These are phyloP conservation scores for Pseudorasbora parva DNA, from an alignment of 2,113 vertebrate species.

Conservation along the genomic window DNA sequence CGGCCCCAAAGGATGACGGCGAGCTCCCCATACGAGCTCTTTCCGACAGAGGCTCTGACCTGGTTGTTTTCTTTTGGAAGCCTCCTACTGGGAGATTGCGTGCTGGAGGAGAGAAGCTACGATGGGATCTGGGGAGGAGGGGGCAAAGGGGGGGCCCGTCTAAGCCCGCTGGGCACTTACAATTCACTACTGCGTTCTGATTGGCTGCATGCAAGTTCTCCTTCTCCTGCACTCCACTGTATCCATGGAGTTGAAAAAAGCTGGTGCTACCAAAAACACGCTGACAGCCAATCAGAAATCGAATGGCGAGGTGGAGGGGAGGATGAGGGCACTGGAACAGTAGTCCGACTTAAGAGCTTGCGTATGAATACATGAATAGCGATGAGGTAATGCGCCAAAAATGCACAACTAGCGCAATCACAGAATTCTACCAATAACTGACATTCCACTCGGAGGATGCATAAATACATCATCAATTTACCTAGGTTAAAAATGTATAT, in stretches of 20 bases:
- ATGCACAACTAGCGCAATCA: conserved; percentile 31
- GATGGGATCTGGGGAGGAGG: background rate
- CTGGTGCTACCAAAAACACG: conserved; percentile 75
- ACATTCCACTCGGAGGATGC: conserved; percentile 18
- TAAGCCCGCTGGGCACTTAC: conserved; percentile 68
- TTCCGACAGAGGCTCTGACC: conserved; percentile 37
- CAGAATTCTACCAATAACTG: conserved; percentile 12
- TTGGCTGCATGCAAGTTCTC: conserved; percentile 73
- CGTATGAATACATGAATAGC: conserved; percentile 77
- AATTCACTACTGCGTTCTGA: conserved; percentile 68
- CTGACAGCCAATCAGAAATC: conserved; percentile 69
- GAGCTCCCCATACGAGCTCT: conserved; percentile 18
- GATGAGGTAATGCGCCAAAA: conserved; percentile 79
- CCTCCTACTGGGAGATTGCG: conserved; percentile 72
- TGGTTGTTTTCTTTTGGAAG: conserved; percentile 72
- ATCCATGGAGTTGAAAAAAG: conserved; percentile 81
- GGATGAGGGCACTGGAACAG: conserved; percentile 66
- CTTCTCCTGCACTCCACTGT: conserved; percentile 75
- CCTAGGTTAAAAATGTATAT: too few species aligned
- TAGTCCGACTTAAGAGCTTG: conserved; percentile 72
- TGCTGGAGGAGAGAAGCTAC: conserved; percentile 56
- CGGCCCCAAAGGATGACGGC: conserved; percentile 8
- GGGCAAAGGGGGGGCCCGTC: conserved; percentile 58
- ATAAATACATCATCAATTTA: background rate
- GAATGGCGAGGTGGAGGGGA: conserved; percentile 42